A percentile compares a stretch with the other conserved stretches of the same genome.
These are phyloP conservation scores for Oophaga pumilio DNA, from an alignment of 2,113 vertebrate genomes.

Conservation along the genomic window DNA sequence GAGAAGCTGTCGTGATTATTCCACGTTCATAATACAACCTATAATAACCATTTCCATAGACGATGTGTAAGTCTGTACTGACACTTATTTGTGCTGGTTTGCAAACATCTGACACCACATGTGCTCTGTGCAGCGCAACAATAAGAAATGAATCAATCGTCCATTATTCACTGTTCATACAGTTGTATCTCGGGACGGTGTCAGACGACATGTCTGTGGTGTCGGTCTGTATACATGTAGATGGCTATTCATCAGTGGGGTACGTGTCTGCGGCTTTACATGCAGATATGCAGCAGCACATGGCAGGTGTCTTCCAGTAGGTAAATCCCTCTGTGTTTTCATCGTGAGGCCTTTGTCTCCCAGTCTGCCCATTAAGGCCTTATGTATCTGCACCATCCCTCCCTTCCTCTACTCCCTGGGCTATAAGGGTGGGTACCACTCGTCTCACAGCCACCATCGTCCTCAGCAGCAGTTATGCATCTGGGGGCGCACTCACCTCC, in stretches of 20 bases:
- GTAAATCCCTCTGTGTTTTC: slow-evolving; percentile 18
- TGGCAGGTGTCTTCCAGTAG: not conserved
- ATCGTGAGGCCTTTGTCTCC: slow-evolving; percentile 53
- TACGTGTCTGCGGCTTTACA: not conserved
- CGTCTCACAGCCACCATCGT: not conserved
- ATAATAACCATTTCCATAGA: not conserved
- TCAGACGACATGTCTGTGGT: not conserved
- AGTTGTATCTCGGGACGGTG: not conserved
- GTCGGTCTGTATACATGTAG: not conserved
- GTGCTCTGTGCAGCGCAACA: not conserved
- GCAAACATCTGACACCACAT: not conserved
- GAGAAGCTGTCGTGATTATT: not conserved
- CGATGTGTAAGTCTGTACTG: not conserved
- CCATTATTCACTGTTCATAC: too few relatives aligned
- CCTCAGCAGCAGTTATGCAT: not conserved
- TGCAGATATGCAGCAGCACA: not conserved
- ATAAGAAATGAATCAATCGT: too few relatives aligned
- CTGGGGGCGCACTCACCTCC: slow-evolving; percentile 46
- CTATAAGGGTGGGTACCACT: slow-evolving; percentile 52
- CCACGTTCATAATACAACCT: too few relatives aligned
- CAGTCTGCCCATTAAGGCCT: slow-evolving; percentile 14
- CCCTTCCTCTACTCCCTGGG: slow-evolving; percentile 35
- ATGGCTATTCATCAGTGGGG: not conserved
- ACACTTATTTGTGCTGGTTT: not conserved
- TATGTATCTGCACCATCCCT: slow-evolving; percentile 37